Percentiles rank a stretch among this genome's conserved stretches.
Evolutionary conservation across 2,888 invertebrate genomes (phyloP).

Genomic region (Plagiodera versicolora): DNA sequence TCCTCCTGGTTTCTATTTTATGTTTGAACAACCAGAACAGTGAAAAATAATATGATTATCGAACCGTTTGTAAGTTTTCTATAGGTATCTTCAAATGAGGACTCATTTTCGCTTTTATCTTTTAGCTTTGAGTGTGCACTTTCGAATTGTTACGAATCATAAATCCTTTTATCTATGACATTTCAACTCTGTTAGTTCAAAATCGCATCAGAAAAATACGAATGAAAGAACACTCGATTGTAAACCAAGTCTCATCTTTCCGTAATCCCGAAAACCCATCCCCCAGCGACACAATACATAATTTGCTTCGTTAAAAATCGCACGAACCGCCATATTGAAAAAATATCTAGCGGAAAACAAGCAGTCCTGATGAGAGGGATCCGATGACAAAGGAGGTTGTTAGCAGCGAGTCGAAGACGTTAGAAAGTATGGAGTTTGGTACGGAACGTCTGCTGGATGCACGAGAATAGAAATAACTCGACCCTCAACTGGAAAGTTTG

Average conservation of each 20-base stretch:
- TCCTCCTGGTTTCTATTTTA: no score
- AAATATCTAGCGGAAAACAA: conserved; percentile 29
- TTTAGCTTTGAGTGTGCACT: no score
- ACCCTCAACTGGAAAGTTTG: conserved; percentile 21
- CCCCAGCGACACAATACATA: conserved; percentile 7
- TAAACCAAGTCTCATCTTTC: neutral
- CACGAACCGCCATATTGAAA: conserved; percentile 14
- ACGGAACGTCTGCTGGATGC: conserved; percentile 20
- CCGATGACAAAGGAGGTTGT: conserved; percentile 41
- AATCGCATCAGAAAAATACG: no score
- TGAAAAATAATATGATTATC: no score
- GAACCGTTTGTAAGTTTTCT: no score
- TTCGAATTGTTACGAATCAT: no score
- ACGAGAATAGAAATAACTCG: conserved; percentile 16
- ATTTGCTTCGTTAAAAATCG: conserved; percentile 14
- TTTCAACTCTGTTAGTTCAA: no score
- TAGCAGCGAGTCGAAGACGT: conserved; percentile 39
- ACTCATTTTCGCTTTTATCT: no score
- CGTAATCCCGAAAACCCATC: neutral
- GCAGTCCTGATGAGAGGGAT: conserved; percentile 37
- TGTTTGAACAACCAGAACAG: no score
- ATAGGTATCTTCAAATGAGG: no score
- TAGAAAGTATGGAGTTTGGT: conserved; percentile 34
- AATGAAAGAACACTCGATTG: no score
- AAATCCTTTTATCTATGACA: no score